A percentile compares a stretch with the other conserved stretches of the same genome.
Conservation (phyloP, 1,140 invertebrate genomes). For the Hormaphis cornu region DNA sequence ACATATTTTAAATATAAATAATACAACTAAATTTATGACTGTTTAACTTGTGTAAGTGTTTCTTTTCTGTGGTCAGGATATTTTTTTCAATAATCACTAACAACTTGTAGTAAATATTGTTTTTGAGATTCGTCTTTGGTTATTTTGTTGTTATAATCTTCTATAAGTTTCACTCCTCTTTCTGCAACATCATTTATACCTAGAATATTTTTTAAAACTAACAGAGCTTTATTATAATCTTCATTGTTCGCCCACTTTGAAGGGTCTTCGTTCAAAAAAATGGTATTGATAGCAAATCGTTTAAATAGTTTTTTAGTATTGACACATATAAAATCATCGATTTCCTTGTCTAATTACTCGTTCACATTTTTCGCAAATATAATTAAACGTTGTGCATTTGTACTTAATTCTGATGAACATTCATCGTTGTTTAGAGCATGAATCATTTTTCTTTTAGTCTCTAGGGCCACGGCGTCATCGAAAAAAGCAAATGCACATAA, state of each 20-base stretch:
- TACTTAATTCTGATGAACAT: not conserved
- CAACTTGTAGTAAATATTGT: slow-evolving; percentile 25
- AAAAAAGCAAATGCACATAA: slow-evolving; percentile 36
- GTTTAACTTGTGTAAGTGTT: not conserved
- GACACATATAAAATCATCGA: not conserved
- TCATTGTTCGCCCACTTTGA: not conserved
- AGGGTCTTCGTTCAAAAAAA: not conserved
- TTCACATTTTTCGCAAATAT: not conserved
- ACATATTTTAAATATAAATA: not conserved
- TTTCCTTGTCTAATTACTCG: not conserved
- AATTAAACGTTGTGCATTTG: not conserved
- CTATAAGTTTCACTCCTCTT: slow-evolving; percentile 29
- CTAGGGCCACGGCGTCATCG: not conserved
- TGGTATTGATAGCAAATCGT: not conserved
- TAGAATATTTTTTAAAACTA: slow-evolving; percentile 1
- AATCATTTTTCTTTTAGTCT: slow-evolving; percentile 2
- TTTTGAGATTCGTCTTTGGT: slow-evolving; percentile 30
- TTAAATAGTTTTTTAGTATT: not conserved
- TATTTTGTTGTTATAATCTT: slow-evolving; percentile 25
- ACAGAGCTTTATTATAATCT: not conserved
- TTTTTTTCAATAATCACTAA: slow-evolving; percentile 12
- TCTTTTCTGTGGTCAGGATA: not conserved
- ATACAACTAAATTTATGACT: not conserved
- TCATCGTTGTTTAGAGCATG: not conserved
- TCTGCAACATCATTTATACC: slow-evolving; percentile 33